Base-by-base conservation (phyloP, 2,113 vertebrate genomes). In the Oreochromis aureus region DNA sequence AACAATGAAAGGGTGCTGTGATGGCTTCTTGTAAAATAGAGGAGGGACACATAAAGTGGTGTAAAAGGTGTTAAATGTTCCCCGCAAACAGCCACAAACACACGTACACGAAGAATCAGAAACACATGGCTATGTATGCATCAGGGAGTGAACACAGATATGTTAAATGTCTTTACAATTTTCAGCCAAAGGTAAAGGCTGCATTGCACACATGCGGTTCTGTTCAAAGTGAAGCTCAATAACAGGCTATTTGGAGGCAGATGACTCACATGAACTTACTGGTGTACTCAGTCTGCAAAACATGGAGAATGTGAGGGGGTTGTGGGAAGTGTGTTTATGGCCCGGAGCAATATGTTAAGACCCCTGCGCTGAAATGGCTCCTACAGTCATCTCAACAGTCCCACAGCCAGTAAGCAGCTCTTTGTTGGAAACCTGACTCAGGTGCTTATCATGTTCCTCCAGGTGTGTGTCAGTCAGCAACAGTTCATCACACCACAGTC, bases 401-500 rank as follows among this genome's bases (percentile, higher is more conserved):
- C 39, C 86, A 46, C 83, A 73, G 87, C 86, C 24, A 86, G 83
- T 89, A 89, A 85, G 89, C 53, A 34, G 85, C 80, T 51, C 86
- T 89, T 84, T 91, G 89, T 82, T 81, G 63, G 71, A 86, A 76
- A 78, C 56, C 59, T 80, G 90, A 92, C 80, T 92, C 82, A 48
- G 78, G 83, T 53, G 83, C 92, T 92, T 92, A 92, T 93, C 90
- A 9, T 83, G 86, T n/a, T 79, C 61, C 63, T 92, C 87, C 93
- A 93, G 91, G 91, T 92, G 92, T 30, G 9, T 86, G 92, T 94
- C 93, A 85, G n/a, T 96, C 94, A 94, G 34, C 85, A 86, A 55
- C 81, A 83, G 76, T 90, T 91, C 85, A 92, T 93, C 83, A 91
- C 19, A 7, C 73, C 10, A 56, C 59, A 41, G 91, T 78, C 81